Base-by-base conservation (phyloP, 2,113 vertebrate genomes). In the Zonotrichia leucophrys region DNA sequence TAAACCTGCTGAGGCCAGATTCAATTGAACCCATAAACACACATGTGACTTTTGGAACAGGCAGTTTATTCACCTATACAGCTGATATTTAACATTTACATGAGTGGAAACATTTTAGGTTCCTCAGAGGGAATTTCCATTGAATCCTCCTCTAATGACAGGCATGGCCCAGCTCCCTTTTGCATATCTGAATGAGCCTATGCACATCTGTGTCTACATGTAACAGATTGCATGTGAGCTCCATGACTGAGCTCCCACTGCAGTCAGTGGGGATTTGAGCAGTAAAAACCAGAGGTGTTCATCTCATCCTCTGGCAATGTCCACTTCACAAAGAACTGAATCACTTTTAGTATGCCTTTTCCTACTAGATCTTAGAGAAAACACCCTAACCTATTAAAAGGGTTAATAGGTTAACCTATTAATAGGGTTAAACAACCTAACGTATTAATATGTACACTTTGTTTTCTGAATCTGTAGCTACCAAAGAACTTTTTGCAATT, bases 301-400 rank as follows among this genome's bases (percentile, higher is more conserved):
- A 0, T 75, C 37, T 44, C 12, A 35, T 69, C 31, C 11, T 1
- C 7, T 27, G 10, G 7, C 15, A 39, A 11, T 2, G 0, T 39
- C 19, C 15, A 35, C 5, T 64, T 64, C 49, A 27, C 1, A 7
- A 37, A 28, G 10, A 83, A 5, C 22, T 73, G 55, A 50, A 42
- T 62, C 27, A 19, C 6, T 44, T 44, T 42, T 9, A 33, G n/a
- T 23, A 5, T 46, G 10, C 4, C 13, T 49, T 4, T 67, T 12
- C 25, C 15, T 49, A 12, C 22, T 19, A 68, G 7, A n/a, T 19
- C 17, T 60, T 27, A 39, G 8, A 72, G 19, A 84, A 75, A 21
- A 82, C 33, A 59, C 8, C 5, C 8, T 28, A 41, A 15, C 5
- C 4, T 69, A 46, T 15, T 37, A 8, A 41, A 4, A 47, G 7